Percentiles rank a stretch among this genome's conserved stretches.
These are phyloP conservation scores for Pardalotus punctatus DNA, from an alignment of 2,113 vertebrate species.

Conservation along the genomic window DNA sequence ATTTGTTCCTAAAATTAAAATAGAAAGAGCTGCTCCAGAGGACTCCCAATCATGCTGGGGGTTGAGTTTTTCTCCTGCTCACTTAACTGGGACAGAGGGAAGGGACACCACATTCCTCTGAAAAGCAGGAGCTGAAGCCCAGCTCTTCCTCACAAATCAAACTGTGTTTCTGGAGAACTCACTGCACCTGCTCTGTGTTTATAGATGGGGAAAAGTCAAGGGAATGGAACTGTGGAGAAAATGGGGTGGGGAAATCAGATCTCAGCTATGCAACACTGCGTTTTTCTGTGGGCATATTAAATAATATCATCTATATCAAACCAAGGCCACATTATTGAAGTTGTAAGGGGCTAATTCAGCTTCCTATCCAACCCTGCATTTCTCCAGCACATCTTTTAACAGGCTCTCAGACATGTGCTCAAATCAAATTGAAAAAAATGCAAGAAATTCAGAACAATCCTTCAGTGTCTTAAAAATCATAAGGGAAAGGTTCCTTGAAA, in stretches of 20 bases:
- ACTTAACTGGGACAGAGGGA: not conserved
- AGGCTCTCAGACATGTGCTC: not conserved
- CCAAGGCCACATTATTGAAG: not conserved
- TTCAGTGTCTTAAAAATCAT: not conserved
- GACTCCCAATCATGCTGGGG: not conserved
- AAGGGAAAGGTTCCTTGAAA: not conserved
- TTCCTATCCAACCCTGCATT: not conserved
- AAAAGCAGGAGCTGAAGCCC: not conserved
- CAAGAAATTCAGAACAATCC: not conserved
- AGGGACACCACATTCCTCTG: not conserved
- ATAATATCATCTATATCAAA: not conserved
- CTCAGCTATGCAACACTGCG: not conserved
- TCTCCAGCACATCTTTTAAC: not conserved
- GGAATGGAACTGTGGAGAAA: not conserved
- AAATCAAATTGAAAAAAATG: not conserved
- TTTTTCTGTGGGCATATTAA: not conserved
- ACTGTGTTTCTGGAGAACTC: not conserved
- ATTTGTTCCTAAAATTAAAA: not conserved
- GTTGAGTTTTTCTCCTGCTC: not conserved
- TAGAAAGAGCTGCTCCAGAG: not conserved
- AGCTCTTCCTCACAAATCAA: not conserved
- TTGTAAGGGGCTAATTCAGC: not conserved
- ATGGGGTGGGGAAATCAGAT: not conserved
- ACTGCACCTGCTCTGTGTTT: not conserved
- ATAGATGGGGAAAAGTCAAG: not conserved